Evolutionary conservation across 1,140 invertebrate species (phyloP).

Genomic region (Sycophila sp.): DNA sequence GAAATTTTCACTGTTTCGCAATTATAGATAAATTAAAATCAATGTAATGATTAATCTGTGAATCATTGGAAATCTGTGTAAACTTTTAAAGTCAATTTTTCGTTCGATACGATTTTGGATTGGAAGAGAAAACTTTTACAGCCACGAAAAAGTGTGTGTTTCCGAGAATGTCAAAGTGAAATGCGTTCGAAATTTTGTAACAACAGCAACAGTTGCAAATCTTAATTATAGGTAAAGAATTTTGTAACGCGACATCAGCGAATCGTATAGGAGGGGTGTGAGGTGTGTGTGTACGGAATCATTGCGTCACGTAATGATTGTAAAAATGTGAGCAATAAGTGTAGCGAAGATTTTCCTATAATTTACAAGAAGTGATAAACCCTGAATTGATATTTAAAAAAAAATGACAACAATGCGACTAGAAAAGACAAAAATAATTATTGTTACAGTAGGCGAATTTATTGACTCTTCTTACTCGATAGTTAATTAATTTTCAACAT

Average conservation of each 20-base stretch:
- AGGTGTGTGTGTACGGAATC: neutral
- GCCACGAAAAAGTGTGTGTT: too few relatives aligned
- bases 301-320: conserved; percentile 7
- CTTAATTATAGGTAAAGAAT: neutral
- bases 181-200: too few relatives aligned
- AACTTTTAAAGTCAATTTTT: too few relatives aligned
- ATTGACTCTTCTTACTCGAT: neutral
- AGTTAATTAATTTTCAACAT: conserved; percentile 10
- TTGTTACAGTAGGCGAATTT: too few relatives aligned
- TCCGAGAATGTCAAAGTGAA: too few relatives aligned
- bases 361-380: neutral
- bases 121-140: too few relatives aligned
- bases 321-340: conserved; percentile 9
- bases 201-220: too few relatives aligned
- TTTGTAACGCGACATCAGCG: neutral
- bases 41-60: too few relatives aligned
- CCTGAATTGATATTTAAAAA: neutral
- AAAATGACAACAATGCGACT: neutral
- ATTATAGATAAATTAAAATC: too few relatives aligned
- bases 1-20: too few relatives aligned
- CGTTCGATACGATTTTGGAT: too few relatives aligned
- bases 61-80: too few relatives aligned
- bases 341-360: neutral
- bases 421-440: neutral
- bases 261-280: conserved; percentile 11